Conservation (phyloP, 1,140 invertebrate species). For the Lerema accius region DNA sequence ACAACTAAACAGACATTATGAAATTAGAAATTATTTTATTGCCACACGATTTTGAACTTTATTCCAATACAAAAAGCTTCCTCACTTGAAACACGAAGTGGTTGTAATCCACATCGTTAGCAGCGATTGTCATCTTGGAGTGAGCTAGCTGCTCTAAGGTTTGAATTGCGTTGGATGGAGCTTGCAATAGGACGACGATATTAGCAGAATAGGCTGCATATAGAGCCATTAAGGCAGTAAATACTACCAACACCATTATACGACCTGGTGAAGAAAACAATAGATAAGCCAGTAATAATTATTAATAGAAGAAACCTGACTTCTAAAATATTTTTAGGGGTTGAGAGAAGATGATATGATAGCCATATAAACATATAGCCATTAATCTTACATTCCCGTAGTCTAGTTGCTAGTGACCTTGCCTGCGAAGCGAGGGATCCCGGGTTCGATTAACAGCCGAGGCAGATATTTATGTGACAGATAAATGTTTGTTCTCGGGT, state of each 20-base stretch:
- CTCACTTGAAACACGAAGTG: constrained; percentile 61
- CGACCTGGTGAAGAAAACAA: constrained; percentile 60
- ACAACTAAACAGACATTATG: constrained; percentile 41
- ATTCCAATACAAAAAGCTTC: neutral
- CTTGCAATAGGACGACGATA: constrained; percentile 86
- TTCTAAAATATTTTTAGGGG: constrained; percentile 16
- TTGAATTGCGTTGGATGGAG: constrained; percentile 84
- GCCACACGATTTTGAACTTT: neutral
- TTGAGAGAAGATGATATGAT: too few species aligned
- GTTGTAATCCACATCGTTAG: constrained; percentile 64
- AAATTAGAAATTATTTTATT: neutral
- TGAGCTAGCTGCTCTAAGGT: constrained; percentile 82
- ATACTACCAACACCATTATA: constrained; percentile 79
- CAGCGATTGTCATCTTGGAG: constrained; percentile 70
- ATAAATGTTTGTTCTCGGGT: too few species aligned
- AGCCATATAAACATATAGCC: too few species aligned
- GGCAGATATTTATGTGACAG: too few species aligned
- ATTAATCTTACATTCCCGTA: too few species aligned
- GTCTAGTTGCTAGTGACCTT: too few species aligned
- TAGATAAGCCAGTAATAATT: too few species aligned
- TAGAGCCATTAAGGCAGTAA: constrained; percentile 79
- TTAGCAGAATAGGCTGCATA: constrained; percentile 85
- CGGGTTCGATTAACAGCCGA: too few species aligned
- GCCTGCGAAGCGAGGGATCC: too few species aligned
- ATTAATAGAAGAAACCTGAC: too few species aligned